A percentile compares a stretch with the other conserved stretches of the same genome.
phyloP scores from a whole-genome alignment of 2,797 vertebrate genomes.

The Urosaurus nigricauda region DNA sequence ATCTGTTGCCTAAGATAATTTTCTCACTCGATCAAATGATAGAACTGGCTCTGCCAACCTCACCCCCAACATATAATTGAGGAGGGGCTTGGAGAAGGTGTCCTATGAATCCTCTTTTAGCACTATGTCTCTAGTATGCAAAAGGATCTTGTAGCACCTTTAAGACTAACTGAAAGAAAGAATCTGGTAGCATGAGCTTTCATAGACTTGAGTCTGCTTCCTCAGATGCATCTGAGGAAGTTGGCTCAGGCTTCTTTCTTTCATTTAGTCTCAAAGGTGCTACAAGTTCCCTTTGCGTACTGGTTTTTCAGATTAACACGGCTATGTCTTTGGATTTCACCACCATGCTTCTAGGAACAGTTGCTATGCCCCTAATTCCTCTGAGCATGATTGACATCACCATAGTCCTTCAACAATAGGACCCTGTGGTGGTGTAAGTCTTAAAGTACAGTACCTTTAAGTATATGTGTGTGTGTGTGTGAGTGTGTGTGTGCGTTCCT shows the following conservation, averaged over 20 bases:
- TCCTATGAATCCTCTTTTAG: neutral
- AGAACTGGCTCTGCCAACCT: too few relatives aligned
- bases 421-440: constrained; percentile 3
- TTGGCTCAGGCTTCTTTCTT: too few relatives aligned
- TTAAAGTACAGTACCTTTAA: constrained; percentile 27
- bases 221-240: too few relatives aligned
- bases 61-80: neutral
- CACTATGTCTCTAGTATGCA: neutral
- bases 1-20: neutral
- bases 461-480: neutral
- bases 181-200: too few relatives aligned
- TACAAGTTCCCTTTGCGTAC: too few relatives aligned
- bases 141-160: too few relatives aligned
- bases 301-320: too few relatives aligned
- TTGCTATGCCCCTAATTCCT: constrained; percentile 10
- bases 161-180: too few relatives aligned
- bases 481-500: neutral
- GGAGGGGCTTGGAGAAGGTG: neutral
- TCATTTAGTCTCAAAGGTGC: too few relatives aligned
- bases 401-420: constrained; percentile 35
- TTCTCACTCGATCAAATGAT: neutral
- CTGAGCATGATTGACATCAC: neutral
- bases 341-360: neutral
- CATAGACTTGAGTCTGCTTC: too few relatives aligned
- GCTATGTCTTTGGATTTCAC: too few relatives aligned